Evolutionary conservation across 1,140 invertebrate genomes (phyloP).

Genomic region (Chironomus tepperi): DNA sequence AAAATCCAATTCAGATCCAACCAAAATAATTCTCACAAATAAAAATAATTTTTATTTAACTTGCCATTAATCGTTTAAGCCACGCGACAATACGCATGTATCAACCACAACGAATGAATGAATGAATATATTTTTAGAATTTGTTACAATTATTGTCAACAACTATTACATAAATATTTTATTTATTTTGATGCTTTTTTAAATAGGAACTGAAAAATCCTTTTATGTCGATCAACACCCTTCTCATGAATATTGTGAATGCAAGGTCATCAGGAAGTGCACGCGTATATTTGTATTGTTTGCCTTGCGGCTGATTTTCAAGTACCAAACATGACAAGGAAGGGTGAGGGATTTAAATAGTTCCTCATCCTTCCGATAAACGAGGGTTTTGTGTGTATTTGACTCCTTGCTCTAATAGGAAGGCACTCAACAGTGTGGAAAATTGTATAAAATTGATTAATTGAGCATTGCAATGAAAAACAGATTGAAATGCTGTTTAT

Average conservation of each 20-base stretch:
- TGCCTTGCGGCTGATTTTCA: constrained; percentile 2
- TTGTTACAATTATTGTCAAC: constrained; percentile 14
- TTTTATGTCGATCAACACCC: neutral
- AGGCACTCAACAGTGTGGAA: constrained; percentile 11
- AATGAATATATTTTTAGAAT: neutral
- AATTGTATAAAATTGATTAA: constrained; percentile 10
- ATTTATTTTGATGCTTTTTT: constrained; percentile 1
- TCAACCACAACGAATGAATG: neutral
- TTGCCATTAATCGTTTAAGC: constrained; percentile 6
- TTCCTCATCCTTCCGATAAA: neutral
- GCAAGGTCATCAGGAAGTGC: constrained; percentile 5
- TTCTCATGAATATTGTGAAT: neutral
- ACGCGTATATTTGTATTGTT: neutral
- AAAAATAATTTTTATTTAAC: constrained; percentile 1
- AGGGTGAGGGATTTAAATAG: neutral
- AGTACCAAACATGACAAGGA: neutral
- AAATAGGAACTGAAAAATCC: neutral
- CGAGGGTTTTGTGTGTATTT: neutral
- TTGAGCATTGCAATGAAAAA: constrained; percentile 7
- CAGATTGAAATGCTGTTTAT: neutral
- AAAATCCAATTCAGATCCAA: no score
- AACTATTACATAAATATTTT: constrained; percentile 15
- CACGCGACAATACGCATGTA: neutral
- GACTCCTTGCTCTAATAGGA: constrained; percentile 4
- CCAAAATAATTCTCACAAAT: no score